These are phyloP conservation scores for Scrobipalpa costella DNA, from an alignment of 2,888 invertebrate genomes.

Conservation along the genomic window DNA sequence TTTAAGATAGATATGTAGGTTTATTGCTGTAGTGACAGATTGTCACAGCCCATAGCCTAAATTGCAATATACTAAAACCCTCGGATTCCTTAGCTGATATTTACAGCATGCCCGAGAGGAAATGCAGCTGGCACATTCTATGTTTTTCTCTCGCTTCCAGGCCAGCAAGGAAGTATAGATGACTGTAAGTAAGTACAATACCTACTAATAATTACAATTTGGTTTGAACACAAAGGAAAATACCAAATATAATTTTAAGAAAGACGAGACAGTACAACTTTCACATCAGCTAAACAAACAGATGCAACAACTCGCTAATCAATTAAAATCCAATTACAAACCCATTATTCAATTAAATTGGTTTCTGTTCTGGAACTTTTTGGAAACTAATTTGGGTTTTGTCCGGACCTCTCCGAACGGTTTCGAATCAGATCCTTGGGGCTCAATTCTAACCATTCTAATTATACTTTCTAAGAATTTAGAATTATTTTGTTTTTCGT, in stretches of 20 bases:
- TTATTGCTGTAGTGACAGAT: no score
- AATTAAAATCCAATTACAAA: conserved; percentile 17
- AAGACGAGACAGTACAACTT: background rate
- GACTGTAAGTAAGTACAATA: no score
- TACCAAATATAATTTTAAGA: background rate
- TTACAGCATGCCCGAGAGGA: no score
- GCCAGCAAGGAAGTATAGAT: no score
- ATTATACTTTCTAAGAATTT: background rate
- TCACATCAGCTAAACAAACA: background rate
- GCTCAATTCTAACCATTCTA: conserved; percentile 7
- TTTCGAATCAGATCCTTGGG: background rate
- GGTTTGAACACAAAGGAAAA: no score
- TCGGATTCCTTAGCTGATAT: no score
- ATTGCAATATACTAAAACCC: no score
- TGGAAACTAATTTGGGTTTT: conserved; percentile 10
- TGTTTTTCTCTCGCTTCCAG: no score
- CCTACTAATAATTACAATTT: no score
- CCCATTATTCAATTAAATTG: conserved; percentile 21
- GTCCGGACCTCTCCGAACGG: background rate
- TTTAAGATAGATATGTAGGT: no score
- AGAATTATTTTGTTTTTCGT: background rate
- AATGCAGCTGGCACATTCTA: no score
- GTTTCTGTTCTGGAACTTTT: conserved; percentile 1
- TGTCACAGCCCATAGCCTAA: no score
- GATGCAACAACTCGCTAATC: background rate